Base-by-base conservation (phyloP, 2,888 invertebrate genomes). In the Saturnia japonica region DNA sequence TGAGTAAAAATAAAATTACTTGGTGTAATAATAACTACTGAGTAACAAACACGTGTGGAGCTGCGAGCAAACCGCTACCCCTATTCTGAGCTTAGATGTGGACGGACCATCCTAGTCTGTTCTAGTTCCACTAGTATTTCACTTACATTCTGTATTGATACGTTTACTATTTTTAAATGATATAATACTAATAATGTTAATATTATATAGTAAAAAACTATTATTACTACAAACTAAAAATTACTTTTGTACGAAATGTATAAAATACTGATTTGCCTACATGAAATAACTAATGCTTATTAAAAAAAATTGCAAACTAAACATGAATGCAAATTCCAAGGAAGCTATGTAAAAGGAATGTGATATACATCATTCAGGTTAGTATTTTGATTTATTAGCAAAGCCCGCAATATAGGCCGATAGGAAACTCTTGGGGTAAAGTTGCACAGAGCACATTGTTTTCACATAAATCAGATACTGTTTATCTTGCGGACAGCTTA, bases 401-500 rank as follows among this genome's bases (percentile, higher is more conserved):
- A 14, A 60, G 12, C 28, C 28, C 28, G 57, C 22, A 22, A 9
- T 22, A 22, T 11, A 54, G 16, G 28, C 28, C 57, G 28, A 60
- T 60, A 60, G 28, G 28, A 28, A 60, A 28, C 57, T 60, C 57
- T 25, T 60, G 28, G 57, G 28, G 19, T 11, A 60, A n/a, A n/a
- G 16, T 14, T 60, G 57, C 40, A 69, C 43, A 43, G 28, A 60
- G 60, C 57, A 60, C 40, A 67, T 70, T 70, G 70, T 70, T 67
- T 57, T 54, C 57, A 7, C 60, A 70, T 70, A 70, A 70, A 70
- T 70, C 67, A 70, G 60, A 57, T 60, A 67, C 43, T 68, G 67
- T 70, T 67, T 70, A 67, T 68, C 67, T 70, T 16, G 54, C 16
- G 57, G 70, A 70, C 70, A 67, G 47, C 42, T 45, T n/a, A 42